Conservation (phyloP, 2,113 vertebrate genomes). For the Aldabrachelys gigantea region DNA sequence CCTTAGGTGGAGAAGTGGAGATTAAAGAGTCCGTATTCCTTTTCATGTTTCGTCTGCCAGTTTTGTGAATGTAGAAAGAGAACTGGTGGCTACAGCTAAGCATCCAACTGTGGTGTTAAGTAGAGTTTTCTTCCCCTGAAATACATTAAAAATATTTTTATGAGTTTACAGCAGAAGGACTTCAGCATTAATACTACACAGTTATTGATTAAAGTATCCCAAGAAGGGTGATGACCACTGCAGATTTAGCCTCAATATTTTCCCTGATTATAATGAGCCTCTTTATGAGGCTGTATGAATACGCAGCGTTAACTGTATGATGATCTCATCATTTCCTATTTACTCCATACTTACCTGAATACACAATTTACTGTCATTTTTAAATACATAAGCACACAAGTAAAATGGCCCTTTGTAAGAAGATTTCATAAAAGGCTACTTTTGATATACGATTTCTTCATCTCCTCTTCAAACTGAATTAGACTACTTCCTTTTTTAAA, state of each 20-base stretch:
- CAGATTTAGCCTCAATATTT: slow-evolving; percentile 74
- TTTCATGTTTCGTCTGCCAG: slow-evolving; percentile 90
- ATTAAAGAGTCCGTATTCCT: slow-evolving; percentile 95
- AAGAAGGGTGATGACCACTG: slow-evolving; percentile 57
- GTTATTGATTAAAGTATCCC: slow-evolving; percentile 73
- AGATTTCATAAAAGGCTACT: slow-evolving; percentile 75
- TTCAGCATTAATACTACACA: slow-evolving; percentile 42
- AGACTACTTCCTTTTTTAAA: slow-evolving; percentile 78
- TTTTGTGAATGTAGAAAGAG: slow-evolving; percentile 86
- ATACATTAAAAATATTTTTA: slow-evolving; percentile 68
- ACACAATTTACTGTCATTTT: slow-evolving; percentile 77
- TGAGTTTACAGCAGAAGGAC: slow-evolving; percentile 30
- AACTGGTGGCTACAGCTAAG: slow-evolving; percentile 78
- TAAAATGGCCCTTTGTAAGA: slow-evolving; percentile 80
- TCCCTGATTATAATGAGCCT: slow-evolving; percentile 71
- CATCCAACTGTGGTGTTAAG: slow-evolving; percentile 72
- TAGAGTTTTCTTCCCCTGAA: slow-evolving; percentile 46
- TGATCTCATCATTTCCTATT: slow-evolving; percentile 84
- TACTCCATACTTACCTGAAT: slow-evolving; percentile 84
- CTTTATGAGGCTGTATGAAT: slow-evolving; percentile 80
- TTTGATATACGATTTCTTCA: slow-evolving; percentile 77
- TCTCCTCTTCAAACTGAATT: slow-evolving; percentile 79
- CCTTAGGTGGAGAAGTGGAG: slow-evolving; percentile 88
- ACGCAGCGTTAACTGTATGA: slow-evolving; percentile 67
- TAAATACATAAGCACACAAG: slow-evolving; percentile 76